phyloP scores from a whole-genome alignment of 2,113 vertebrate species.

The Cyprinodon brontotheroides region DNA sequence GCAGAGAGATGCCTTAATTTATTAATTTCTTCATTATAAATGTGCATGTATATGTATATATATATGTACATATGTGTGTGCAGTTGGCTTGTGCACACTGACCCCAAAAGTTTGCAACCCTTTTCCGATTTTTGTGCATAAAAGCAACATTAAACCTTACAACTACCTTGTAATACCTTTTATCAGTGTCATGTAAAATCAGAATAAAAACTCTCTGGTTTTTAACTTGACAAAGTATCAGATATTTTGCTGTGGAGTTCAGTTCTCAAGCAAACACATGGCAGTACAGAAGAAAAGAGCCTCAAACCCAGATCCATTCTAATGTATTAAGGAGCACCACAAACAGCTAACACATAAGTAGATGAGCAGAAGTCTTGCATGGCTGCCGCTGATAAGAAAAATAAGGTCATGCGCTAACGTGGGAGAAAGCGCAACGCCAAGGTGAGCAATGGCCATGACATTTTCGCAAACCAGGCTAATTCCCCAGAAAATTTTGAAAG shows the following conservation, averaged over 20 bases:
- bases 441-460: conserved; percentile 76
- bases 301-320: conserved; percentile 24
- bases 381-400: conserved; percentile 71
- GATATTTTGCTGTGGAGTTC: neutral
- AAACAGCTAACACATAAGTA: conserved; percentile 59
- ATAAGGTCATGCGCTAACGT: conserved; percentile 75
- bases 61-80: no score
- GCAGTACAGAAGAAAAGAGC: neutral
- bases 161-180: neutral
- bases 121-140: no score
- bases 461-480: conserved; percentile 76
- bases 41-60: no score
- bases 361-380: conserved; percentile 65
- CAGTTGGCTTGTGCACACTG: no score
- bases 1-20: no score
- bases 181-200: neutral
- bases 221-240: neutral
- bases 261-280: neutral
- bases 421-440: conserved; percentile 61
- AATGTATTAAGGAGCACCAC: conserved; percentile 16
- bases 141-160: neutral
- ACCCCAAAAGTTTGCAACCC: no score
- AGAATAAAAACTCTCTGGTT: neutral
- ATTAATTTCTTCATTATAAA: no score
- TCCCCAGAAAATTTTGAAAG: conserved; percentile 71